Conservation (phyloP, 2,888 invertebrate genomes). For the Meandrusa payeni region DNA sequence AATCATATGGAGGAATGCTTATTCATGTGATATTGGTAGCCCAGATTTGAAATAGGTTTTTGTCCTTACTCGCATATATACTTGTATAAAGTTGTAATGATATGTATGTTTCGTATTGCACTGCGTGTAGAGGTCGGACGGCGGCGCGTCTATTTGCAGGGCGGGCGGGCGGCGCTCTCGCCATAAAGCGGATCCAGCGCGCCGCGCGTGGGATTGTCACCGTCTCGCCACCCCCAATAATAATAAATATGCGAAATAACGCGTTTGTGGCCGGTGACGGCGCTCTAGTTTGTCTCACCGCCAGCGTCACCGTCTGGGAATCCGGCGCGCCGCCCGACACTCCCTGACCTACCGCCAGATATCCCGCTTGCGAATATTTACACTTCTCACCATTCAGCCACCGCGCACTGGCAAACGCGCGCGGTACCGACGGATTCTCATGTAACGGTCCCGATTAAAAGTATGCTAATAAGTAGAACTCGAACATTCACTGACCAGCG, state of each 20-base stretch:
- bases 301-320: conserved; percentile 78
- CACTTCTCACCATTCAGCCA: conserved; percentile 26
- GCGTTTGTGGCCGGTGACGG: conserved; percentile 67
- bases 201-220: conserved; percentile 69
- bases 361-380: conserved; percentile 35
- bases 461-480: conserved; percentile 3
- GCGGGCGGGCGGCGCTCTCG: conserved; percentile 45
- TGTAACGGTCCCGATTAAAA: conserved; percentile 17
- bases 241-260: conserved; percentile 76
- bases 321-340: conserved; percentile 58
- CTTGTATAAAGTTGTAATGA: not conserved
- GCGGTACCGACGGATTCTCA: conserved; percentile 13
- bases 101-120: conserved; percentile 13
- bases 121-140: conserved; percentile 8
- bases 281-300: conserved; percentile 75
- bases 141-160: conserved; percentile 50
- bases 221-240: conserved; percentile 75
- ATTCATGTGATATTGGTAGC: no score
- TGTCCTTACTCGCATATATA: no score
- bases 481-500: conserved; percentile 4
- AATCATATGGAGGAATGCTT: no score
- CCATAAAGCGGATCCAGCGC: conserved; percentile 54
- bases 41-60: no score
- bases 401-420: not conserved
- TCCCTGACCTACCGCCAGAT: conserved; percentile 76